A percentile compares a stretch with the other conserved stretches of the same genome.
Conservation (phyloP, 2,888 invertebrate species). For the Sicus ferrugineus region DNA sequence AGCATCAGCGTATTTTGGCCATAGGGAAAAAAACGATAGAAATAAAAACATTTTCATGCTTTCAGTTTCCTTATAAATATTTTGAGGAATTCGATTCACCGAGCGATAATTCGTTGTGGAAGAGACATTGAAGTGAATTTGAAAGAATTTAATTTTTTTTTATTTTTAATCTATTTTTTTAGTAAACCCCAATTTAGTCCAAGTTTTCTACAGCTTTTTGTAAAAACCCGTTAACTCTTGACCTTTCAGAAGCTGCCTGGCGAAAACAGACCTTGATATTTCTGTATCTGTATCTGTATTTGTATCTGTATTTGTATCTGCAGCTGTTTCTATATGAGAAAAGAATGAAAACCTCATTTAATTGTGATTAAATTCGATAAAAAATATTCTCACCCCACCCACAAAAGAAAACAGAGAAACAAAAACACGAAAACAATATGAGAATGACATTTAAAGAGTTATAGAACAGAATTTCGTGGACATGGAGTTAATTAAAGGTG, state of each 20-base stretch:
- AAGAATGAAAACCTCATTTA: constrained; percentile 1
- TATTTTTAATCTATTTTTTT: no score
- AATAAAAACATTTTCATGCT: neutral
- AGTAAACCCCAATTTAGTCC: no score
- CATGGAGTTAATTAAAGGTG: no score
- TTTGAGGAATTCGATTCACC: no score
- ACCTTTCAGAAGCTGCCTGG: no score
- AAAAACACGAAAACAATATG: constrained; percentile 13
- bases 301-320: neutral
- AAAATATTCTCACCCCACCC: constrained; percentile 22
- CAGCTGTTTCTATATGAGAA: neutral
- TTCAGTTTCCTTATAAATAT: no score
- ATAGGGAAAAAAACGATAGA: neutral
- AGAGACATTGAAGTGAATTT: no score
- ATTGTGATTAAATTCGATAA: neutral
- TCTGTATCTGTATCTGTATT: no score
- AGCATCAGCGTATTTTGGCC: neutral
- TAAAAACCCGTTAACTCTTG: constrained; percentile 7
- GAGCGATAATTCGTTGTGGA: neutral
- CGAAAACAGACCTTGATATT: no score
- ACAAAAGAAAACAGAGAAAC: neutral
- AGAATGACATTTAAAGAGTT: neutral
- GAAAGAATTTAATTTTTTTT: no score
- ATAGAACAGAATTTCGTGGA: neutral
- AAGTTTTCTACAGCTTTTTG: no score